Percentiles rank a stretch among this genome's conserved stretches.
Conservation (phyloP, 2,113 vertebrate species). For the Elachura formosa region DNA sequence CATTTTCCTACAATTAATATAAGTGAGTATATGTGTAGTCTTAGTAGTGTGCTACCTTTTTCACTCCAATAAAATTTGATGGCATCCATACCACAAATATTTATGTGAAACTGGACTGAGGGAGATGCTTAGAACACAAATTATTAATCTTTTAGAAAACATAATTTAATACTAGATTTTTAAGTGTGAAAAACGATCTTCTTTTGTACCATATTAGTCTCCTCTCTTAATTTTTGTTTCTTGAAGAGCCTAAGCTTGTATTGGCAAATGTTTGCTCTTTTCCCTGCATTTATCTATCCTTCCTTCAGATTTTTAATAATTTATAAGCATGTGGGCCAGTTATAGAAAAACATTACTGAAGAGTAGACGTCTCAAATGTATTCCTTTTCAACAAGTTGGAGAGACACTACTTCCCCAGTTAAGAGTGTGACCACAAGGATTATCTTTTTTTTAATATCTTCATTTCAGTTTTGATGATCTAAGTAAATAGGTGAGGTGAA, state of each 20-base stretch:
- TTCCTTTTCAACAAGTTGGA: neutral
- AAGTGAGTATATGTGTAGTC: neutral
- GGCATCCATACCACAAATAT: neutral
- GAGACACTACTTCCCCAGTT: neutral
- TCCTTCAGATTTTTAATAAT: neutral
- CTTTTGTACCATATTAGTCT: neutral
- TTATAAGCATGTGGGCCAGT: neutral
- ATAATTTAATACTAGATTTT: neutral
- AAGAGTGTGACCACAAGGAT: neutral
- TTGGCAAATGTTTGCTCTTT: neutral
- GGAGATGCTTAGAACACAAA: neutral
- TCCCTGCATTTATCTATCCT: neutral
- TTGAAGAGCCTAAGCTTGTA: neutral
- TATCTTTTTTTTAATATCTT: neutral
- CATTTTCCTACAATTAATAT: neutral
- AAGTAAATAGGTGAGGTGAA: neutral
- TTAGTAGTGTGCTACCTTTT: neutral
- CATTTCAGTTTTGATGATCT: neutral
- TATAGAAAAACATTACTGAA: neutral
- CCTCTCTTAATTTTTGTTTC: neutral
- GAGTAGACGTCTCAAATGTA: neutral
- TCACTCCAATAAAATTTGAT: neutral
- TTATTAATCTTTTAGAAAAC: neutral
- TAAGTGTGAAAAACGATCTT: rapidly evolving
- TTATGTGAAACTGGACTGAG: neutral